phyloP scores from a whole-genome alignment of 2,888 invertebrate genomes.

The Dorcus parallelipipedus region DNA sequence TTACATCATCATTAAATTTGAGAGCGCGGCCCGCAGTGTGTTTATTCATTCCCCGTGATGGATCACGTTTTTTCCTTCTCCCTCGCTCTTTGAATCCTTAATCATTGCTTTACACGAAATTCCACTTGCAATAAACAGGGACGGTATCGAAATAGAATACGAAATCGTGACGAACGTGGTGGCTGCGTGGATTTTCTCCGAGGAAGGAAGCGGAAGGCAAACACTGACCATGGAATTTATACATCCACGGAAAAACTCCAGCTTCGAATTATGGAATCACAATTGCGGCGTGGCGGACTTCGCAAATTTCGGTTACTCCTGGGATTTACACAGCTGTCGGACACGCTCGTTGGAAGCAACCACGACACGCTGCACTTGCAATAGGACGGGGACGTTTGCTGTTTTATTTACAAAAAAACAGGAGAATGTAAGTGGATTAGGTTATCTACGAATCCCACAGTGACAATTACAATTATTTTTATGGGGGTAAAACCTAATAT shows the following conservation, averaged over 20 bases:
- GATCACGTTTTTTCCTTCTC: background rate
- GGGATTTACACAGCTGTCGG: constrained; percentile 61
- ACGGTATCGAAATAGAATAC: constrained; percentile 65
- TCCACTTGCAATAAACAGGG: constrained; percentile 45
- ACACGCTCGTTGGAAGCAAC: constrained; percentile 51
- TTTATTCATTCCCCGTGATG: background rate
- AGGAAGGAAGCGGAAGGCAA: constrained; percentile 48
- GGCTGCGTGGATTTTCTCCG: constrained; percentile 42
- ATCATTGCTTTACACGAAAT: background rate
- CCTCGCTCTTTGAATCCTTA: background rate
- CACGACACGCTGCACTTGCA: constrained; percentile 60
- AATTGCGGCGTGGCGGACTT: constrained; percentile 51
- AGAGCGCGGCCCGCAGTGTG: too few species aligned
- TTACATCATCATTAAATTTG: too few species aligned
- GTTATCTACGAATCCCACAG: too few species aligned
- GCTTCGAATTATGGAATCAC: constrained; percentile 50
- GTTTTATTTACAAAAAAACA: constrained; percentile 58
- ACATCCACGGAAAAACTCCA: constrained; percentile 50
- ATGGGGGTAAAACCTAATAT: too few species aligned
- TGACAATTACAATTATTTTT: too few species aligned
- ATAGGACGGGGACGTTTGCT: constrained; percentile 61
- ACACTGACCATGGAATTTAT: constrained; percentile 52
- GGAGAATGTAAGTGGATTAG: constrained; percentile 46
- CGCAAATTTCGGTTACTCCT: constrained; percentile 54
- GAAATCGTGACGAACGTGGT: constrained; percentile 60